Base-by-base conservation (phyloP, 2,113 vertebrate species). In the Pseudorasbora parva region DNA sequence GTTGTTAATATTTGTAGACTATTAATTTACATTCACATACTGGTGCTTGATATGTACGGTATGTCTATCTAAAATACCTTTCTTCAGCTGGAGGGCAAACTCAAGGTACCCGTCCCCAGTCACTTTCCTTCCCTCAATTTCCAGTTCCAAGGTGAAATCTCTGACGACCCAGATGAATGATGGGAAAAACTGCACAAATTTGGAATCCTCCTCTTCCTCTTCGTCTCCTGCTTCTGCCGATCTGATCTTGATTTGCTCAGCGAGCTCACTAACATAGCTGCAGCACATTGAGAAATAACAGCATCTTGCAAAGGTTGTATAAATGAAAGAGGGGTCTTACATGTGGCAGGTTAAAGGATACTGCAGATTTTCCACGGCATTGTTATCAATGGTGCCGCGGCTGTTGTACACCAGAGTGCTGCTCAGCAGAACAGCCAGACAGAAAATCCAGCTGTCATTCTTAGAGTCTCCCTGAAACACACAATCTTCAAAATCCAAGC, bases 171-270 rank as follows among this genome's bases (percentile, higher is more conserved):
- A 94, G 23, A 94, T 69, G 60, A 95, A 94, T 11, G 89, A 87
- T 41, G 94, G 94, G 72, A 95, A 95, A 82, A 93, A 93, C 19
- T 71, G 64, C 15, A 87, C 82, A 82, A 93, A 94, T 8, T 93
- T 68, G 0, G 72, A 83, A 12, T 91, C 86, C 0, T 86, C 84
- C 4, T 78, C 56, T 1, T 82, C 85, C 9, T 86, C 86, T 11
- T 17, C 64, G 2, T 23, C 82, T 51, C 12, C 37, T 66, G 73
- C 33, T 7, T 19, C 37, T 10, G 30, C 12, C 0, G 93, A 84
- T 82, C 91, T 94, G 17, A 90, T 66, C 82, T 88, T 93, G 86
- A 95, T 94, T 11, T 88, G 85, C 6, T 94, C 43, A 9, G 91
- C 88, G 33, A 95, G 86, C 81, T 94, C 92, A 2, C 88, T 89